A percentile compares a stretch with the other conserved stretches of the same genome.
Conservation (phyloP, 2,797 vertebrate species). For the Etheostoma nigrum region DNA sequence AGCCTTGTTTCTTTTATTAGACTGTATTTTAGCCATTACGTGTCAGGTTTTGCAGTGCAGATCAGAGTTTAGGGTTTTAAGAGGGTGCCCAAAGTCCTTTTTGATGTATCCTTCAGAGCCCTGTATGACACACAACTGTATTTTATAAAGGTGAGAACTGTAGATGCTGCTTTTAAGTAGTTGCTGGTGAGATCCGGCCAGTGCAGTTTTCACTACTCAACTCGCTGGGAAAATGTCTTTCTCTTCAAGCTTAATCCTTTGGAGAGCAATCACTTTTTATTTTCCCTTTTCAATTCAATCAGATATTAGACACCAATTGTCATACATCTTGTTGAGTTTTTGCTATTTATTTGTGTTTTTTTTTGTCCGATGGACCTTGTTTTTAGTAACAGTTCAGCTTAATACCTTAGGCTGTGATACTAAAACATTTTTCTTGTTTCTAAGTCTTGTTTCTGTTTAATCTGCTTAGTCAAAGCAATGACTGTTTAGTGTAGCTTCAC, state of each 20-base stretch:
- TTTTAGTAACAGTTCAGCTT: constrained; percentile 55
- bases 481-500: constrained; percentile 73
- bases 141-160: constrained; percentile 68
- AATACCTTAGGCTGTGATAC: constrained; percentile 53
- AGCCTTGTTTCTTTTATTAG: constrained; percentile 70
- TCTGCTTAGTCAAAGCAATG: constrained; percentile 62
- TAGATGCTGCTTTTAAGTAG: constrained; percentile 82
- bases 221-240: constrained; percentile 44
- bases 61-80: constrained; percentile 43
- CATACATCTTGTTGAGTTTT: constrained; percentile 55
- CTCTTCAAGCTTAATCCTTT: constrained; percentile 72
- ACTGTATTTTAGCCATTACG: constrained; percentile 64
- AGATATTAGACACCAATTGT: constrained; percentile 53
- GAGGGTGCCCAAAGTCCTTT: constrained; percentile 23
- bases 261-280: constrained; percentile 53
- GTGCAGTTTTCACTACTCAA: constrained; percentile 50
- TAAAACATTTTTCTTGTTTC: constrained; percentile 54
- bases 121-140: constrained; percentile 65
- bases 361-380: constrained; percentile 54
- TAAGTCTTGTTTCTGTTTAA: constrained; percentile 59
- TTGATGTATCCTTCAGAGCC: constrained; percentile 30
- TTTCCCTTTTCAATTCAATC: constrained; percentile 47
- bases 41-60: constrained; percentile 67
- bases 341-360: constrained; percentile 73
- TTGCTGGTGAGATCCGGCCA: constrained; percentile 66